A percentile compares a stretch with the other conserved stretches of the same genome.
These are phyloP conservation scores for Natator depressus DNA, from an alignment of 2,113 vertebrate species.

Conservation along the genomic window DNA sequence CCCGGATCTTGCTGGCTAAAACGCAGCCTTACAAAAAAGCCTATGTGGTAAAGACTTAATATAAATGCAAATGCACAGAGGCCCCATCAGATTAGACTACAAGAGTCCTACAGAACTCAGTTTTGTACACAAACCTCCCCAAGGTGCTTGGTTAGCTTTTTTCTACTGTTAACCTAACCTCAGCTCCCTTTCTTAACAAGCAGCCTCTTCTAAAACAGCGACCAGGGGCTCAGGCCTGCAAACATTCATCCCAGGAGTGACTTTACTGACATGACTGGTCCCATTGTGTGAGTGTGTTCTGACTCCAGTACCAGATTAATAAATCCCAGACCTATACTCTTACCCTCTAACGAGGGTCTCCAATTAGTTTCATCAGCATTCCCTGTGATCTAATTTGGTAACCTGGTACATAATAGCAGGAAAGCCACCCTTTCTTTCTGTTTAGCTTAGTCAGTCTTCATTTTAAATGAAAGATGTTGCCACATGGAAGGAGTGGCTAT, in stretches of 20 bases:
- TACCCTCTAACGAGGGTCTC: neutral
- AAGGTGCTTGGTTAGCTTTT: neutral
- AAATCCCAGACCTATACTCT: neutral
- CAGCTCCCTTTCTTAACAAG: neutral
- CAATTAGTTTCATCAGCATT: neutral
- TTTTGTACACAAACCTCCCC: neutral
- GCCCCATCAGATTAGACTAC: neutral
- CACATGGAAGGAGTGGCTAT: neutral
- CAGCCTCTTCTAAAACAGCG: neutral
- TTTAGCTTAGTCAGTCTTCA: neutral
- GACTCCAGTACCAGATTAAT: rapidly evolving
- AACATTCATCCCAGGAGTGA: neutral
- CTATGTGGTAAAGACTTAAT: neutral
- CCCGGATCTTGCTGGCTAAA: neutral
- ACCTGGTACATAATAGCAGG: neutral
- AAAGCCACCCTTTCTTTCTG: neutral
- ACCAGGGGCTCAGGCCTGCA: rapidly evolving
- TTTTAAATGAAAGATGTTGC: neutral
- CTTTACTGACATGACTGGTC: rapidly evolving
- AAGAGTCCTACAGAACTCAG: rapidly evolving
- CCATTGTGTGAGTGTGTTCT: neutral
- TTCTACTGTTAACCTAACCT: neutral
- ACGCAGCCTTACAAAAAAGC: neutral
- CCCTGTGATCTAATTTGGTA: neutral
- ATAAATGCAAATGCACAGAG: neutral